These are phyloP conservation scores for Rhodeus uyekii DNA, from an alignment of 2,797 vertebrate genomes.

Conservation along the genomic window DNA sequence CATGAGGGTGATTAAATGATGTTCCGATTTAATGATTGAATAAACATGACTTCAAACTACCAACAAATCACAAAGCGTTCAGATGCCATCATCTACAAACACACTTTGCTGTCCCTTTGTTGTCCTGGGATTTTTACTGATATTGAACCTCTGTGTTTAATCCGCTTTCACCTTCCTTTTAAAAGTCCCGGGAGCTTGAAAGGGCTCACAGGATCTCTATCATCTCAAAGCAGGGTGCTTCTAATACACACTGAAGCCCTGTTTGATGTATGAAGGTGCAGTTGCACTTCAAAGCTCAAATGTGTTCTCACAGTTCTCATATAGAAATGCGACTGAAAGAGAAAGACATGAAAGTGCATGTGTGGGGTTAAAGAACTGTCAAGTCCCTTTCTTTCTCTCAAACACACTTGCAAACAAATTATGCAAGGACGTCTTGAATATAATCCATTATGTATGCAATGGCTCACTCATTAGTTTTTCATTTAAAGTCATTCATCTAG, in stretches of 20 bases:
- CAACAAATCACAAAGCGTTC: background rate
- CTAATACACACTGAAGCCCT: constrained; percentile 53
- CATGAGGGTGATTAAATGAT: background rate
- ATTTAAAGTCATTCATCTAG: background rate
- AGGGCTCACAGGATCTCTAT: constrained; percentile 43
- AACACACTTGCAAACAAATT: constrained; percentile 12
- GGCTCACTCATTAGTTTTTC: background rate
- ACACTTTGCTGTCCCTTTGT: constrained; percentile 21
- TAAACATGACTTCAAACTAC: background rate
- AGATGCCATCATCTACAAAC: background rate
- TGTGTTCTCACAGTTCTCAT: constrained; percentile 6
- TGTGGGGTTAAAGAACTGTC: constrained; percentile 45
- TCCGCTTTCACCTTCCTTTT: constrained; percentile 40
- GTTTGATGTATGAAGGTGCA: constrained; percentile 67
- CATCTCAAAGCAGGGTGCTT: constrained; percentile 25
- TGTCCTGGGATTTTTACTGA: constrained; percentile 31
- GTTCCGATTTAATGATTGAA: background rate
- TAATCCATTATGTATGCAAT: background rate
- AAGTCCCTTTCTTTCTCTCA: background rate
- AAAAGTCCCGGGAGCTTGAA: constrained; percentile 40
- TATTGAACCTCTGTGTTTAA: constrained; percentile 39
- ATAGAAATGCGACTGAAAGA: constrained; percentile 27
- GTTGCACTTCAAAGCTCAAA: constrained; percentile 56
- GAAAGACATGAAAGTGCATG: constrained; percentile 40
- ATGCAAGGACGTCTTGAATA: background rate